phyloP scores from a whole-genome alignment of 2,888 invertebrate species.

The Fragum fragum region DNA sequence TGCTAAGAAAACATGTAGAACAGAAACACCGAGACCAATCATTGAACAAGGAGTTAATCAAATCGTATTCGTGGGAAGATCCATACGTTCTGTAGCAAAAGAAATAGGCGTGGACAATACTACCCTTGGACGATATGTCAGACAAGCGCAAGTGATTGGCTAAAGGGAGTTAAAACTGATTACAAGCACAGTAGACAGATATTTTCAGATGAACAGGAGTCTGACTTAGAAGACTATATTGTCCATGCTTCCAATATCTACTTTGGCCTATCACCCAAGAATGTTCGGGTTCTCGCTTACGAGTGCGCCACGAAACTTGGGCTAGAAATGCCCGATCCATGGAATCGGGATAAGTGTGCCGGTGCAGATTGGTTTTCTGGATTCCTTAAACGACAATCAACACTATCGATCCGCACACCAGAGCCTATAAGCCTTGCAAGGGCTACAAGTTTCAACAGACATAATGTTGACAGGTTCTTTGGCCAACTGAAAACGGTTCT shows the following conservation, averaged over 20 bases:
- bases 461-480: conserved; percentile 30
- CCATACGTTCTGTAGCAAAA: conserved; percentile 40
- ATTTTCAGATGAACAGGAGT: conserved; percentile 43
- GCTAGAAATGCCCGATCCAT: conserved; percentile 32
- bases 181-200: conserved; percentile 23
- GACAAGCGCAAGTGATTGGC: conserved; percentile 38
- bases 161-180: conserved; percentile 45
- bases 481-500: conserved; percentile 24
- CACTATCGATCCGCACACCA: conserved; percentile 51
- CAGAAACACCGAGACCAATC: conserved; percentile 27
- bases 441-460: conserved; percentile 35
- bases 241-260: conserved; percentile 48
- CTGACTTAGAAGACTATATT: conserved; percentile 35
- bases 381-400: conserved; percentile 35
- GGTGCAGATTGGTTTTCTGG: conserved; percentile 42
- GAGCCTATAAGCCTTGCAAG: conserved; percentile 31
- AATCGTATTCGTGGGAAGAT: conserved; percentile 40
- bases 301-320: conserved; percentile 38
- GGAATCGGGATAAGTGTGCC: conserved; percentile 26
- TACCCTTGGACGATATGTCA: conserved; percentile 44
- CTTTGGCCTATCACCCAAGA: conserved; percentile 38
- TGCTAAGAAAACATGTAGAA: conserved; percentile 25
- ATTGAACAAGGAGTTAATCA: conserved; percentile 39
- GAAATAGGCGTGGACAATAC: conserved; percentile 40
- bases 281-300: conserved; percentile 32